Conservation (phyloP, 2,888 invertebrate species). For the Nemurella pictetii region DNA sequence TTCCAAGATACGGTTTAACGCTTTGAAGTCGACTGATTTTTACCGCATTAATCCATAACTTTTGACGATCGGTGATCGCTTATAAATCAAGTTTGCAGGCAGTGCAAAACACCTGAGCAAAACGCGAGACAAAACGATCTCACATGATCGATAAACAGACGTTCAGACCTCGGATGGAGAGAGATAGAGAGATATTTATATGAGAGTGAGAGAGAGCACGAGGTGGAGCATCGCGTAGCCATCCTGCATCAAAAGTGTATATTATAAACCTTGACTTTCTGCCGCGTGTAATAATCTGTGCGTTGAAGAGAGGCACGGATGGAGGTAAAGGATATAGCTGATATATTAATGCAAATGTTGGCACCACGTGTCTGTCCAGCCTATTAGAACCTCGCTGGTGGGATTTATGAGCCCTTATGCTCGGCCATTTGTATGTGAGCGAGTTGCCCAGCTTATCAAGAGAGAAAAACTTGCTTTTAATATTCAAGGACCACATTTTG, state of each 20-base stretch:
- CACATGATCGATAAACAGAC: conserved; percentile 8
- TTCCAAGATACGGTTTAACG: neutral
- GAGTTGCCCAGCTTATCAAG: conserved; percentile 13
- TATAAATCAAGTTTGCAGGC: conserved; percentile 20
- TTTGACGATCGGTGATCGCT: conserved; percentile 21
- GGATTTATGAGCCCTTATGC: conserved; percentile 10
- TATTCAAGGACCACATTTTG: conserved; percentile 24
- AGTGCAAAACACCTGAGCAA: neutral
- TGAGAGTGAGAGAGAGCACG: no score
- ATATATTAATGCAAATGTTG: conserved; percentile 16
- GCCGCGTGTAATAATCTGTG: conserved; percentile 5
- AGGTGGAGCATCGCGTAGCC: neutral
- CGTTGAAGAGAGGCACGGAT: neutral
- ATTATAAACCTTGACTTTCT: neutral
- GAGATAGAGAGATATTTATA: no score
- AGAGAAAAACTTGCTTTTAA: conserved; percentile 19
- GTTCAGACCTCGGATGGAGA: no score
- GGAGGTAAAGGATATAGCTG: neutral
- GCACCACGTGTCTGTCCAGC: neutral
- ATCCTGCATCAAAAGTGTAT: neutral
- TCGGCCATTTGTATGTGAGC: neutral
- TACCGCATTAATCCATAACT: conserved; percentile 29
- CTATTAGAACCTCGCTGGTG: neutral
- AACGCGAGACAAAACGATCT: conserved; percentile 19
- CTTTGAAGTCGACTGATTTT: conserved; percentile 11